phyloP scores from a whole-genome alignment of 2,113 vertebrate species.

The Ovibos moschatus region DNA sequence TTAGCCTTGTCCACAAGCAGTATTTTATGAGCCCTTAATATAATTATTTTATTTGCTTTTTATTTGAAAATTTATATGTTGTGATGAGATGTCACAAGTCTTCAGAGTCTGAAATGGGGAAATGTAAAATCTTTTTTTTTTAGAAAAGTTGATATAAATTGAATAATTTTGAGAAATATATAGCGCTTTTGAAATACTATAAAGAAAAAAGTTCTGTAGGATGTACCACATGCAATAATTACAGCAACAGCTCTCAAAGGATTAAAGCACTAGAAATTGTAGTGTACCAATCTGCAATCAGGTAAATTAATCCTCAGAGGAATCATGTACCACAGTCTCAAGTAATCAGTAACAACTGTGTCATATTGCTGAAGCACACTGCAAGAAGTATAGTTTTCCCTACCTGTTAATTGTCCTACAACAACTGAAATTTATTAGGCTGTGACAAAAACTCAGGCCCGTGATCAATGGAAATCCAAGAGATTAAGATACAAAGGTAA shows the following conservation, averaged over 20 bases:
- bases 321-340: slow-evolving; percentile 47
- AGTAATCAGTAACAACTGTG: slow-evolving; percentile 74
- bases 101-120: not conserved
- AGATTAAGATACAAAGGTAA: slow-evolving; percentile 48
- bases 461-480: not conserved
- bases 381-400: slow-evolving; percentile 35
- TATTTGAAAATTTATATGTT: not conserved
- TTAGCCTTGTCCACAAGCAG: not conserved
- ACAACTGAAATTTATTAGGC: not conserved
- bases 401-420: not conserved
- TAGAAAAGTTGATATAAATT: not conserved
- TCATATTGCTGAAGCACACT: slow-evolving; percentile 54
- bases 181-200: not conserved
- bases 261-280: slow-evolving; percentile 52
- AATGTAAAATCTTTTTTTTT: not conserved
- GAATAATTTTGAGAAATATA: slow-evolving; percentile 36
- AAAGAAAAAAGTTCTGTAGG: not conserved
- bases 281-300: slow-evolving; percentile 37
- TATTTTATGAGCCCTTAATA: not conserved
- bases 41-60: not conserved
- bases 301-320: slow-evolving; percentile 76
- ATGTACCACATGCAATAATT: slow-evolving; percentile 48
- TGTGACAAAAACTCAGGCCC: not conserved
- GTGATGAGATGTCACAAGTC: not conserved
- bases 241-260: slow-evolving; percentile 39